These are phyloP conservation scores for Eupithecia inturbata DNA, from an alignment of 2,888 invertebrate species.

Conservation along the genomic window DNA sequence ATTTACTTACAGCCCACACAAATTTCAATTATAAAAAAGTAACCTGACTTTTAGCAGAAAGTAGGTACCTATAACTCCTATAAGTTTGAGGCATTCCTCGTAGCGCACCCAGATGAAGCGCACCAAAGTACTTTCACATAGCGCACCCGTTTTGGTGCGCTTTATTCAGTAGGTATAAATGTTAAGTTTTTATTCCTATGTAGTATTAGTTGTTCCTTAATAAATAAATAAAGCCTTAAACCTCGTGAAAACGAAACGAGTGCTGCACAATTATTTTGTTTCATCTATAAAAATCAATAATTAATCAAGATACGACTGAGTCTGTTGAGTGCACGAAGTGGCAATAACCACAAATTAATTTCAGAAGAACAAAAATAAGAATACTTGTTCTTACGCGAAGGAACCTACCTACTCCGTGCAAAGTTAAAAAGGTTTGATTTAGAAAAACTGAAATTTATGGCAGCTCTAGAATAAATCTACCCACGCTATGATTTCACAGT, in stretches of 20 bases:
- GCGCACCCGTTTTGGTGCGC: no score
- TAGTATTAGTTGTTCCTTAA: no score
- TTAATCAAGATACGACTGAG: background rate
- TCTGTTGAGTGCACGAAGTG: background rate
- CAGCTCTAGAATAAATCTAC: constrained; percentile 1
- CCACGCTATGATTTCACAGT: background rate
- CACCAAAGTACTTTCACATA: no score
- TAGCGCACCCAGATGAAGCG: no score
- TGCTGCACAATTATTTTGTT: background rate
- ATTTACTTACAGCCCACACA: background rate
- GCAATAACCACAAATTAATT: background rate
- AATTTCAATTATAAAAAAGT: no score
- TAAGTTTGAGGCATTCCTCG: no score
- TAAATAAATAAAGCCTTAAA: no score
- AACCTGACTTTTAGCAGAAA: no score
- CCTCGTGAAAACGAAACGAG: background rate
- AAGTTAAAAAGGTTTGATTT: constrained; percentile 39
- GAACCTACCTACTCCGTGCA: constrained; percentile 30
- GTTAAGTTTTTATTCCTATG: no score
- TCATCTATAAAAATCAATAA: background rate
- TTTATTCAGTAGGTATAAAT: no score
- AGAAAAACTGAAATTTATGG: constrained; percentile 10
- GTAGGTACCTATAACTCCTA: no score
- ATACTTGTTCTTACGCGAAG: constrained; percentile 8
- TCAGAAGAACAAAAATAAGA: background rate